Base-by-base conservation (phyloP, 2,888 invertebrate species). In the Mayetiola destructor region DNA sequence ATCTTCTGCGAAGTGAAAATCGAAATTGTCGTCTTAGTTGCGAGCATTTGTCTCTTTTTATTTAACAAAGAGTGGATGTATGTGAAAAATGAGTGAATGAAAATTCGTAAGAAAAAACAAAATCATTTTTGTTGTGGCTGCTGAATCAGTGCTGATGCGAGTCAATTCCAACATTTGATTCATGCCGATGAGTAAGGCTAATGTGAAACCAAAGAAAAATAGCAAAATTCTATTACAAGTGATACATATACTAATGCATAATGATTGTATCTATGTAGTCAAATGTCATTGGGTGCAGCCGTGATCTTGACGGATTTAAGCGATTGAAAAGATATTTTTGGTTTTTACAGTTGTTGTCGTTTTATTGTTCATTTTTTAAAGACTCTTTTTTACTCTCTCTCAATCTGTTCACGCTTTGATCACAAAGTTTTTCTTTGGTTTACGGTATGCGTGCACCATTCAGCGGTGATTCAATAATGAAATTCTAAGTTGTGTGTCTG, bases 221-320 rank as follows among this genome's bases (percentile, higher is more conserved):
- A 21, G 10, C 3, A 18, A 48, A 48, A 27, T 48, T 16, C 23
- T 3, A 27, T 48, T 48, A 48, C 29, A 48, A 48, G n/a, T 48
- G 48, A 27, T 48, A 48, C 48, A 27, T 27, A 48, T 48, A 48
- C 48, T n/a, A 48, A 48, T 48, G 48, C 48, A 48, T n/a, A n/a
- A n/a, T n/a, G n/a, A 27, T 48, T 16, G 9, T n/a, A 48, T 48
- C 27, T 48, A n/a, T 48, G 27, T 27, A 48, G 48, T 27, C 48
- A 48, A 48, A 48, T 48, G 48, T 48, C 48, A 48, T 48, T 48
- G 27, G 48, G 48, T 48, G 48, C 48, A 48, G 48, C 48, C 48
- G 48, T 48, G 48, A 48, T 48, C 48, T 48, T 48, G 48, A 48
- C 48, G 48, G 27, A 48, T 27, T 48, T 48, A 48, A 48, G 48